Evolutionary conservation across 2,888 invertebrate genomes (phyloP), one percentile per base, ranked within the genome.

Genomic region (Branchellion lobata): DNA sequence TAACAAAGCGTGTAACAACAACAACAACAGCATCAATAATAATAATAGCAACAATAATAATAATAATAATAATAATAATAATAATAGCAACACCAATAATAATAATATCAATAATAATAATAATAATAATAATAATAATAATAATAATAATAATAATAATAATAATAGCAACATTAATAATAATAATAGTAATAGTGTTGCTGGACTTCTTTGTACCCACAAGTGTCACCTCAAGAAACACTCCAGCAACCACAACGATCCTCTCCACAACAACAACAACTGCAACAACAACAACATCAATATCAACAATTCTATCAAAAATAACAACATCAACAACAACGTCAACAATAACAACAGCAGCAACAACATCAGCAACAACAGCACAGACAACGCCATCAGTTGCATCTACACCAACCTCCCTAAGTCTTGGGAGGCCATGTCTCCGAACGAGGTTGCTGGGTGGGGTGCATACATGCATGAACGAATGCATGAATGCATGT

Each of bases 341-440:
- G n/a, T 5, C n/a, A 8, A 24, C 21, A 57, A 18, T n/a, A 57
- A 57, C 61, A 57, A 5, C 61, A 18, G 5, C 24, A 8, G 24
- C 40, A 72, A 40, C 29, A 75, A 24, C 61, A 57, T 18, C 61
- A 18, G 5, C 24, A 57, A 47, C 40, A 72, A n/a, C 29, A 75
- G 24, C 65, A 57, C 14, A n/a, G 27, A 18, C 34, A 24, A 53
- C 34, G 27, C n/a, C 24, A 65, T 5, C 24, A 27, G n/a, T 21
- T 5, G 29, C 65, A 53, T 77, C 21, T 77, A 65, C 51, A 53
- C 27, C 31, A 53, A 76, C 73, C 82, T 83, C 47, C 85, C 85
- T 0, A 81, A 82, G 1, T 80, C 83, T 73, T 85, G 85, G 85
- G 82, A 82, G 11, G 72, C 81, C n/a, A 80, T 80, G 80, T 47